phyloP scores from a whole-genome alignment of 2,113 vertebrate species.

The Xiphophorus hellerii region DNA sequence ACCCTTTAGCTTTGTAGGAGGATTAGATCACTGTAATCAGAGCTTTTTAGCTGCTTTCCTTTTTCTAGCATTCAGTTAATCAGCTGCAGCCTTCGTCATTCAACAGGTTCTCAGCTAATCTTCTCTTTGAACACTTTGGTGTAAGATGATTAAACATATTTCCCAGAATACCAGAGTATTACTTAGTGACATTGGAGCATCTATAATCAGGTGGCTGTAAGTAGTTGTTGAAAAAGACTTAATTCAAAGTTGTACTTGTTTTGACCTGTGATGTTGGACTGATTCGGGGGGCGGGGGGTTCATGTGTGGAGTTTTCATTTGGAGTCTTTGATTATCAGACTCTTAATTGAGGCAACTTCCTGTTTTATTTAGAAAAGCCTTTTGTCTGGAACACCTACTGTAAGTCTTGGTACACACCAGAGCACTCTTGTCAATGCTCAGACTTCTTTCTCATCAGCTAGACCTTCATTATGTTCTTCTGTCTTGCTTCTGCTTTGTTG shows the following conservation, averaged over 20 bases:
- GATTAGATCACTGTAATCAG: background rate
- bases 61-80: background rate
- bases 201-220: background rate
- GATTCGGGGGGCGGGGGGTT: too few relatives aligned
- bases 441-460: background rate
- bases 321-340: background rate
- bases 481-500: background rate
- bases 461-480: background rate
- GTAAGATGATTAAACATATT: too few relatives aligned
- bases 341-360: background rate
- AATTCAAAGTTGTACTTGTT: background rate
- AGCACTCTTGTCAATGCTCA: background rate
- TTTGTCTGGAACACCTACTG: background rate
- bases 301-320: background rate
- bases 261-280: background rate
- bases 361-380: background rate
- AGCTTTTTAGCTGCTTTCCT: background rate
- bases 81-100: background rate
- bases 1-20: background rate
- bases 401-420: background rate
- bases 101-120: background rate
- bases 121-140: background rate
- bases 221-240: background rate
- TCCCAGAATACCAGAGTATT: too few relatives aligned
- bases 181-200: too few relatives aligned